Evolutionary conservation across 2,888 invertebrate genomes (phyloP).

Genomic region (Calameuta idolon): DNA sequence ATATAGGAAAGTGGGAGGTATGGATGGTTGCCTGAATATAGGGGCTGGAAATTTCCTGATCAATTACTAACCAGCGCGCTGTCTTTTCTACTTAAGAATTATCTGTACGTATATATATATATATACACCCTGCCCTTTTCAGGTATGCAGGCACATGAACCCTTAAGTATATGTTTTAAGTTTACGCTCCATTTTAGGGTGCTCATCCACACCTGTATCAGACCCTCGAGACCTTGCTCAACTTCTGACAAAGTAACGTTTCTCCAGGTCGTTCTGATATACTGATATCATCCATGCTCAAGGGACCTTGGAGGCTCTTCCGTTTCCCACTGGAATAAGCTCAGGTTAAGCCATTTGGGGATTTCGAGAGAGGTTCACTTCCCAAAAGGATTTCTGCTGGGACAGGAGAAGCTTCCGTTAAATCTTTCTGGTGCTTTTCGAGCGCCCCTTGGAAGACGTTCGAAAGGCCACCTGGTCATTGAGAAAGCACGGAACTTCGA

Average conservation of each 20-base stretch:
- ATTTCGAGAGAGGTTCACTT: not conserved
- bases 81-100: not conserved
- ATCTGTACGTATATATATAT: not conserved
- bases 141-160: not conserved
- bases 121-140: not conserved
- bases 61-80: not conserved
- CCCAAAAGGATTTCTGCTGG: not conserved
- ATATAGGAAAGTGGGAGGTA: not conserved
- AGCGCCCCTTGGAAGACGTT: not conserved
- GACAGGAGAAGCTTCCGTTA: not conserved
- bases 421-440: not conserved
- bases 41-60: not conserved
- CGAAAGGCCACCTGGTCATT: not conserved
- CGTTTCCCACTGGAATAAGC: not conserved
- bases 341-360: not conserved
- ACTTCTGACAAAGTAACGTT: not conserved
- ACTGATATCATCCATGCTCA: constrained; percentile 16
- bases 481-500: not conserved
- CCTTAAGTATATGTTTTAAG: not conserved
- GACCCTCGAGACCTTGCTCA: not conserved
- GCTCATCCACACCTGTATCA: not conserved
- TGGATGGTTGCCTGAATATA: not conserved
- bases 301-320: constrained; percentile 20
- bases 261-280: not conserved
- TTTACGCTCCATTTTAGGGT: not conserved